Conservation (phyloP, 2,888 invertebrate species). For the Platycnemis pennipes region DNA sequence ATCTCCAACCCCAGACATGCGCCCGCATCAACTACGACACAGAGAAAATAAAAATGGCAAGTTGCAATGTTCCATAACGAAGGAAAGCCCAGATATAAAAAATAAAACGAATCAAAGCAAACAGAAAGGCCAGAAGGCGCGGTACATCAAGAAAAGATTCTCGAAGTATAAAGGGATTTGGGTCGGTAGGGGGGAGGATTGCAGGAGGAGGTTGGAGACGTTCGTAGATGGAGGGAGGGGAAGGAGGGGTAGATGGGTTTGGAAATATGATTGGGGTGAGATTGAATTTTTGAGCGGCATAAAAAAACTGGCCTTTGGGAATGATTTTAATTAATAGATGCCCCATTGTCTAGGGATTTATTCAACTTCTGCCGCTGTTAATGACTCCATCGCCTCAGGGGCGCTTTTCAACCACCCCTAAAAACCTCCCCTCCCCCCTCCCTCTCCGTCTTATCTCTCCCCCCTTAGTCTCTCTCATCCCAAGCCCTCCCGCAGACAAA, state of each 20-base stretch:
- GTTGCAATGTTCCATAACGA: not conserved
- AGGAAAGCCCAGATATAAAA: too few relatives aligned
- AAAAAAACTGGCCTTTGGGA: constrained; percentile 10
- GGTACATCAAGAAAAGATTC: not conserved
- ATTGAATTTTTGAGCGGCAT: not conserved
- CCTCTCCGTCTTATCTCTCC: not conserved
- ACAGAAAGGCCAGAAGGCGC: not conserved
- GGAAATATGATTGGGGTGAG: not conserved
- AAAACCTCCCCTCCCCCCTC: not conserved
- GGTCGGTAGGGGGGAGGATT: not conserved
- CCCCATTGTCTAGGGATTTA: constrained; percentile 65
- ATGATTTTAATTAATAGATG: constrained; percentile 65
- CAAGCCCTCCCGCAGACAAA: not conserved
- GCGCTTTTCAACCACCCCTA: not conserved
- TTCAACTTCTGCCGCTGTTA: constrained; percentile 67
- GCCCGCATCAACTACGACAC: too few relatives aligned
- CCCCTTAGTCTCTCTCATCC: not conserved
- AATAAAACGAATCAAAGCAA: too few relatives aligned
- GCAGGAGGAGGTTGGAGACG: not conserved
- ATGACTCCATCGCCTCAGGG: constrained; percentile 54
- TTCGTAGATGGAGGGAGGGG: not conserved
- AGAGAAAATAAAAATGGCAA: not conserved
- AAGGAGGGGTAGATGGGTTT: not conserved
- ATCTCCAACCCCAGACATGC: too few relatives aligned
- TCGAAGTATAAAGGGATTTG: not conserved